phyloP scores from a whole-genome alignment of 2,888 invertebrate genomes.

The Tineola bisselliella region DNA sequence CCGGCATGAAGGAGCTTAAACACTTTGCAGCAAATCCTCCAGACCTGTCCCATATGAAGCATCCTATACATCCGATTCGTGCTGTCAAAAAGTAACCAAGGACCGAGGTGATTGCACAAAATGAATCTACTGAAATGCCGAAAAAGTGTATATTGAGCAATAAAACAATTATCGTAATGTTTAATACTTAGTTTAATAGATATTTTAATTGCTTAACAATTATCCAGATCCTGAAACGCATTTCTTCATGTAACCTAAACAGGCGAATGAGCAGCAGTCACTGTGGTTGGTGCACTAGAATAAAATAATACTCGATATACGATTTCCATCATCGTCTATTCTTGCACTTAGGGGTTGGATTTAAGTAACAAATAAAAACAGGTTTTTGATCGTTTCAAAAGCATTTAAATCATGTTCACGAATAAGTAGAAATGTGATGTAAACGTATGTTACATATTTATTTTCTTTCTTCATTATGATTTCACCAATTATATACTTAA shows the following conservation, averaged over 20 bases:
- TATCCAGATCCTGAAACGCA: slow-evolving; percentile 34
- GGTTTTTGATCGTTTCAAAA: no score
- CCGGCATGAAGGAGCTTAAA: slow-evolving; percentile 74
- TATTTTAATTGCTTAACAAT: not conserved
- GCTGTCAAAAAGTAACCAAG: slow-evolving; percentile 44
- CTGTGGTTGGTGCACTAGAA: slow-evolving; percentile 34
- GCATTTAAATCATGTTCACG: no score
- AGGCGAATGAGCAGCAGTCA: slow-evolving; percentile 42
- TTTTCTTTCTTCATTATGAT: no score
- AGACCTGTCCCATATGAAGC: slow-evolving; percentile 73
- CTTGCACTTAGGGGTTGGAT: no score
- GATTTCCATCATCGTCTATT: no score
- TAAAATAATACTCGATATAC: no score
- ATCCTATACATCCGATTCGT: slow-evolving; percentile 78
- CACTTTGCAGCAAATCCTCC: slow-evolving; percentile 78
- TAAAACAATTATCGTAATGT: not conserved
- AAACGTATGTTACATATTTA: no score
- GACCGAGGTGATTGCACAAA: not conserved
- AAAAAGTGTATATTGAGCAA: not conserved
- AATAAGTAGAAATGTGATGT: no score
- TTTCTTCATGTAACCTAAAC: slow-evolving; percentile 38
- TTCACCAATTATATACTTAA: no score
- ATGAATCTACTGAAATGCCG: not conserved
- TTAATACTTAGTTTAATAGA: not conserved
- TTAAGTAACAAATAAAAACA: no score